These are phyloP conservation scores for Lacerta viridis DNA, from an alignment of 2,797 vertebrate species.

Conservation along the genomic window DNA sequence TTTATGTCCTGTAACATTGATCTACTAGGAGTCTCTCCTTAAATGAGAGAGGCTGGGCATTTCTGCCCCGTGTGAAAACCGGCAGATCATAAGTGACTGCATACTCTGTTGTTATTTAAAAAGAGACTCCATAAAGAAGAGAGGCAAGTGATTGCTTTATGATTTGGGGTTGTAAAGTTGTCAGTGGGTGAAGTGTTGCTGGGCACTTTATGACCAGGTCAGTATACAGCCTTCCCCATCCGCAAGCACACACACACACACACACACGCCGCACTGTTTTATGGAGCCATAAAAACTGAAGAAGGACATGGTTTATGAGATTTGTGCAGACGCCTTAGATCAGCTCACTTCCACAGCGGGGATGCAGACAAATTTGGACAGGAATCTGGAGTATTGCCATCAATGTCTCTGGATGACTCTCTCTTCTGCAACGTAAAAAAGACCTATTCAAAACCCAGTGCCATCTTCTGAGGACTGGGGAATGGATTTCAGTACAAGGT, in stretches of 20 bases:
- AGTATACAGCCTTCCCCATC: conserved; percentile 22
- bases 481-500: not conserved
- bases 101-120: conserved; percentile 20
- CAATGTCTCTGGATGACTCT: not conserved
- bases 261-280: conserved; percentile 15
- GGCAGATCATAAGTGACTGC: conserved; percentile 36
- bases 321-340: accelerated
- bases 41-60: not conserved
- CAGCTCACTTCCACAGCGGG: not conserved
- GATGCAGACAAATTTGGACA: conserved; percentile 3
- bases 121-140: conserved; percentile 42
- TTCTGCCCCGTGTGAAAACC: conserved; percentile 34
- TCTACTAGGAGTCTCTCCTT: not conserved
- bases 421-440: not conserved
- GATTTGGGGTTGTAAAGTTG: conserved; percentile 59
- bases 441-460: no score
- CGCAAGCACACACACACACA: no score
- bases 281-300: conserved; percentile 46
- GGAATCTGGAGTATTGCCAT: not conserved
- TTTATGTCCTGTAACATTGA: not conserved
- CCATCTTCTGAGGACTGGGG: no score
- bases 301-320: not conserved
- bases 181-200: conserved; percentile 15
- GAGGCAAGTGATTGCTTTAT: conserved; percentile 51
- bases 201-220: conserved; percentile 19